phyloP scores from a whole-genome alignment of 2,797 vertebrate species.

The Scolopax bukidnonensis region DNA sequence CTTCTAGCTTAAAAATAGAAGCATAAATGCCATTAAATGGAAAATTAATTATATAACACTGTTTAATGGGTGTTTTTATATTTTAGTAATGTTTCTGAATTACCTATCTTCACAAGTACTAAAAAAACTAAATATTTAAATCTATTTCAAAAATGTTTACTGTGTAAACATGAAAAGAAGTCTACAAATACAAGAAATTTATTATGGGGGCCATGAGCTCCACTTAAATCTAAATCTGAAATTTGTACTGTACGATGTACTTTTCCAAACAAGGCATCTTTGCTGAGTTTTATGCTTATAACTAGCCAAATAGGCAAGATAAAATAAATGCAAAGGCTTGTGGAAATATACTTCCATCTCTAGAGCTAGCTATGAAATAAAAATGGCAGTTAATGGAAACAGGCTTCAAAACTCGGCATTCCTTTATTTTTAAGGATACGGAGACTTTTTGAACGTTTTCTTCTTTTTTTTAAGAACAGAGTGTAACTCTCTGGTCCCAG shows the following conservation, averaged over 20 bases:
- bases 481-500: neutral
- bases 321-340: neutral
- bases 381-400: neutral
- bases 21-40: neutral
- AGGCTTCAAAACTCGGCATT: neutral
- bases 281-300: neutral
- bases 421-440: neutral
- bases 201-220: neutral
- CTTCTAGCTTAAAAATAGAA: neutral
- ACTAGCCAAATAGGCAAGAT: neutral
- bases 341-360: neutral
- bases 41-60: conserved; percentile 15
- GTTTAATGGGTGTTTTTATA: neutral
- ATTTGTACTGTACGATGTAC: neutral
- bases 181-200: neutral
- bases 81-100: neutral
- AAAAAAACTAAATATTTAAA: conserved; percentile 19
- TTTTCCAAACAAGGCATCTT: neutral
- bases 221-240: neutral
- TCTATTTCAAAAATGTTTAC: neutral
- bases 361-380: neutral
- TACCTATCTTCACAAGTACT: neutral
- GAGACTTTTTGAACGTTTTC: neutral
- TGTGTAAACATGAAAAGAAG: neutral
- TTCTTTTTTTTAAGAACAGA: neutral